Percentiles rank a stretch among this genome's conserved stretches.
phyloP scores from a whole-genome alignment of 2,888 invertebrate genomes.

The Cartodere bifasciata region DNA sequence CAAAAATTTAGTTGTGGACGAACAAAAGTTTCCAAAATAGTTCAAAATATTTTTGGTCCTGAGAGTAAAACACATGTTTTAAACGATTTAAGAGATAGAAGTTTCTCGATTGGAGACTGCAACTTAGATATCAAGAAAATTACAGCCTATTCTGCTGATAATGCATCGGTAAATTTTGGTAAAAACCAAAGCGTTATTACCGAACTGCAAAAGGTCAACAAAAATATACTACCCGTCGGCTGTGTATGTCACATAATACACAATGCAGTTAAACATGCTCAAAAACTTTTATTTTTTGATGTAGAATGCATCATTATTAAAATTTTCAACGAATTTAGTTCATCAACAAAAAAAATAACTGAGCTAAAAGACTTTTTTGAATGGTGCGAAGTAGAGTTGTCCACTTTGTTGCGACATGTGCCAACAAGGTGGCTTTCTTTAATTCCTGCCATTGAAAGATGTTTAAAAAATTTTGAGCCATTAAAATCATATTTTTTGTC shows the following conservation, averaged over 20 bases:
- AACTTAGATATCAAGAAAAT: background rate
- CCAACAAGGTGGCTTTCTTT: background rate
- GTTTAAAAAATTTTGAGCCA: background rate
- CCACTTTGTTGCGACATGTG: background rate
- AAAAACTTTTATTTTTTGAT: background rate
- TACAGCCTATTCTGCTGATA: conserved; percentile 1
- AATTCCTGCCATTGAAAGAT: background rate
- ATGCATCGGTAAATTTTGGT: conserved; percentile 3
- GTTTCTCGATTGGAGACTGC: no score
- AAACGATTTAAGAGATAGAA: no score
- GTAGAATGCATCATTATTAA: conserved; percentile 1
- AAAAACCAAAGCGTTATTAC: conserved; percentile 4
- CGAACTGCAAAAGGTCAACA: conserved; percentile 1
- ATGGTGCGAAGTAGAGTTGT: background rate
- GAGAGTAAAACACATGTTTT: no score
- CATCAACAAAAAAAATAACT: background rate
- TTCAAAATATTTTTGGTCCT: no score
- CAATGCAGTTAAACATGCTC: background rate
- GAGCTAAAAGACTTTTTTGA: background rate
- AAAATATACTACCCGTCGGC: conserved; percentile 2
- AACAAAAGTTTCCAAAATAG: no score
- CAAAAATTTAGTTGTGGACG: no score
- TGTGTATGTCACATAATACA: background rate
- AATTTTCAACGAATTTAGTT: background rate
- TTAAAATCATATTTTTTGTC: background rate